Evolutionary conservation across 2,113 vertebrate species (phyloP), one percentile per base, ranked within the genome.

Genomic region (Dipodomys stephensi): DNA sequence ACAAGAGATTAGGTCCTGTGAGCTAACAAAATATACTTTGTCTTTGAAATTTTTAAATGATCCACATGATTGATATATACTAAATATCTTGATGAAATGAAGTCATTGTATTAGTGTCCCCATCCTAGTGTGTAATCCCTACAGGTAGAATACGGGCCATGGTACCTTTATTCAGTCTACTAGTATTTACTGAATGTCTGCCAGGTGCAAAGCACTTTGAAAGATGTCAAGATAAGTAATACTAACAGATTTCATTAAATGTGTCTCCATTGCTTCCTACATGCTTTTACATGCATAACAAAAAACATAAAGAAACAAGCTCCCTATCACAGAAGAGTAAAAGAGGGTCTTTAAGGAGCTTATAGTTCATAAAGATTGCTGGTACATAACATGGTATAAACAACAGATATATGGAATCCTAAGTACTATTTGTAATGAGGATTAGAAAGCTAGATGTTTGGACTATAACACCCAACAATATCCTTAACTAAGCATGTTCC

Each of bases 341-440:
- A 86, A 88, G 0, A 32, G 35, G 6, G 32, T n/a, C 69, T 69
- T 78, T 60, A 39, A 87, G 44, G 16, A 60, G 9, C 65, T 53
- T 90, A 68, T 46, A 28, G 76, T 93, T 92, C 71, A 91, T 80
- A 68, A 87, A 90, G 46, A 82, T 64, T 64, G 83, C 62, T 82
- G 30, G 16, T 27, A 79, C 3, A 30, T 13, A 76, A 30, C 22
- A 28, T 67, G 65, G 8, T 46, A 88, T 9, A 84, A 23, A 82
- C 6, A 78, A 6, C 35, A 44, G 25, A 44, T 39, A 39, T n/a
- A 74, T 30, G 35, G 67, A 90, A 67, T 46, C 12, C 74, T 67
- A 87, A 81, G 28, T 71, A 49, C 69, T 80, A 10, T 78, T 93
- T 81, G 35, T 92, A 69, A 78, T 83, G 64, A 91, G 81, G 69